Evolutionary conservation across 2,888 invertebrate genomes (phyloP).

Genomic region (Cyclophora punctaria): DNA sequence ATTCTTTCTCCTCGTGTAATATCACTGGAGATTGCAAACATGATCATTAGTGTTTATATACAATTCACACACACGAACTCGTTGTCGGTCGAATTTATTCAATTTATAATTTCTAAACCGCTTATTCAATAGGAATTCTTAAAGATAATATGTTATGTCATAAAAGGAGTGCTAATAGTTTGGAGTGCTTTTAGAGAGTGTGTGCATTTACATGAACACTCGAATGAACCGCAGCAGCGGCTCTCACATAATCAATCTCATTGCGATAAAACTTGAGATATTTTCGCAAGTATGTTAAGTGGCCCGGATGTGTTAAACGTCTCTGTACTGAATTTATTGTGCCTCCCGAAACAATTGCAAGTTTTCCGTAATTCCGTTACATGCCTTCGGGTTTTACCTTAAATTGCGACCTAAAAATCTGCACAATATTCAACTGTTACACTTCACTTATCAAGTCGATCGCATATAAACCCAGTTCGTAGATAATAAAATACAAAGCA

Average conservation of each 20-base stretch:
- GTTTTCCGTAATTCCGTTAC: constrained; percentile 9
- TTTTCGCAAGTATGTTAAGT: constrained; percentile 44
- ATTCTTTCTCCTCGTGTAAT: constrained; percentile 11
- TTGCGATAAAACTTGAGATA: constrained; percentile 30
- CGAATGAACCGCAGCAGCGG: constrained; percentile 10
- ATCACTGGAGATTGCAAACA: constrained; percentile 14
- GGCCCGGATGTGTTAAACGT: constrained; percentile 28
- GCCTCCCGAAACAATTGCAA: constrained; percentile 24
- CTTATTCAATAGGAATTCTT: constrained; percentile 31
- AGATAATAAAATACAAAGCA: constrained; percentile 25
- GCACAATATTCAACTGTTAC: neutral
- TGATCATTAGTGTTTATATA: constrained; percentile 13
- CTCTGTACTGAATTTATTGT: constrained; percentile 30
- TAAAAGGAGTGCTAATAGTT: constrained; percentile 39
- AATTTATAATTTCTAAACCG: constrained; percentile 33
- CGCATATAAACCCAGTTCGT: constrained; percentile 38
- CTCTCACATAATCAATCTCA: constrained; percentile 18
- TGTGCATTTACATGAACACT: constrained; percentile 23
- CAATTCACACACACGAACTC: constrained; percentile 15
- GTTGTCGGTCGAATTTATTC: constrained; percentile 17
- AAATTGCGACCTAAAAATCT: constrained; percentile 13
- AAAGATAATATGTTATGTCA: constrained; percentile 45
- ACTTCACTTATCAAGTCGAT: constrained; percentile 29
- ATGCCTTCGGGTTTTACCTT: constrained; percentile 10
- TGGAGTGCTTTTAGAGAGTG: constrained; percentile 50